Evolutionary conservation across 2,888 invertebrate genomes (phyloP).

Genomic region (Epicampocera succincta): DNA sequence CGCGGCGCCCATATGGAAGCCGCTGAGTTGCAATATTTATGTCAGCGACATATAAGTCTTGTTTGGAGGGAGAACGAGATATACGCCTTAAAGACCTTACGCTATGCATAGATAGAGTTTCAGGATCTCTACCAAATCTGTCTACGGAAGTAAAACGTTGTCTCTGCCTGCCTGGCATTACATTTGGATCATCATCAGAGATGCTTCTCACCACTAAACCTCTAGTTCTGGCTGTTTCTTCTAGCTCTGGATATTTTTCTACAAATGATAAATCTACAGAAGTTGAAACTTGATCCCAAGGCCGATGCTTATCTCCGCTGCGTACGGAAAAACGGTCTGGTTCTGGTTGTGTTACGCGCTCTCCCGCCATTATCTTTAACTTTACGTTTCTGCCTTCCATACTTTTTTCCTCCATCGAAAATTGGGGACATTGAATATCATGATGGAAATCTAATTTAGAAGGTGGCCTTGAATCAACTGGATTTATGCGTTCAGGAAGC

Average conservation of each 20-base stretch:
- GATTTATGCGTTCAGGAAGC: constrained; percentile 88
- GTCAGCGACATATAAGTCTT: constrained; percentile 80
- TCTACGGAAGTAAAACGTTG: constrained; percentile 78
- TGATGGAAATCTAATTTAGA: constrained; percentile 83
- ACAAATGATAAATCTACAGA: constrained; percentile 77
- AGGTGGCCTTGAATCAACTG: constrained; percentile 85
- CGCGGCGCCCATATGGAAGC: constrained; percentile 59
- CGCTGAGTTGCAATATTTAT: constrained; percentile 75
- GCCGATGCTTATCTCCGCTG: constrained; percentile 73
- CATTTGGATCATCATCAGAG: constrained; percentile 77
- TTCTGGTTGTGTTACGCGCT: constrained; percentile 68
- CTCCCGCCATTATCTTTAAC: constrained; percentile 52
- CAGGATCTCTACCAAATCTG: constrained; percentile 76
- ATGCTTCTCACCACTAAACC: constrained; percentile 80
- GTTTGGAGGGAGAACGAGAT: constrained; percentile 79
- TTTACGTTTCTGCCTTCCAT: constrained; percentile 11
- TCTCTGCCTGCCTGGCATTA: constrained; percentile 68
- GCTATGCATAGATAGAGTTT: constrained; percentile 79
- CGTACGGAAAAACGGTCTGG: constrained; percentile 73
- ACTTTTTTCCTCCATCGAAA: background rate
- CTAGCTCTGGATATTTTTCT: constrained; percentile 78
- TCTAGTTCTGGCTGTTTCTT: constrained; percentile 76
- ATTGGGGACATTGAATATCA: constrained; percentile 76
- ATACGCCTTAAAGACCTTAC: constrained; percentile 79
- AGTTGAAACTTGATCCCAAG: constrained; percentile 68